These are phyloP conservation scores for Xiphophorus hellerii DNA, from an alignment of 2,113 vertebrate genomes.

Conservation along the genomic window DNA sequence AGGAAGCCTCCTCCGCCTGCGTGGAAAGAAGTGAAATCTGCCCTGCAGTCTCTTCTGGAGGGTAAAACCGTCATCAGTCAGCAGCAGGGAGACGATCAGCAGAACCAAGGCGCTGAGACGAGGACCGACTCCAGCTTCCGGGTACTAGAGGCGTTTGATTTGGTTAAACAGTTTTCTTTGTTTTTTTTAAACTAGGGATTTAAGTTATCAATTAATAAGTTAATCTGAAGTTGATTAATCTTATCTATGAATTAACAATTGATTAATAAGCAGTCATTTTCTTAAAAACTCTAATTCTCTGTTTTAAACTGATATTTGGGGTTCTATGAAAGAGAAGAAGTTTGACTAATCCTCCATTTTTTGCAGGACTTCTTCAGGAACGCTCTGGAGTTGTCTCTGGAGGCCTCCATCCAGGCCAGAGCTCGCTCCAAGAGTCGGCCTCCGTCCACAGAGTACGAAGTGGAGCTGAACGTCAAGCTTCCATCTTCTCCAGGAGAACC, in stretches of 20 bases:
- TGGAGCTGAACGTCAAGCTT: not conserved
- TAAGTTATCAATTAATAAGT: too few relatives aligned
- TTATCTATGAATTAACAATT: too few relatives aligned
- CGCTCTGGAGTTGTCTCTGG: conserved; percentile 27
- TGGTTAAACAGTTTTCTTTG: too few relatives aligned
- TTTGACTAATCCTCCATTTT: not conserved
- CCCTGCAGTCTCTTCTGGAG: not conserved
- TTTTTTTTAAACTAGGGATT: too few relatives aligned
- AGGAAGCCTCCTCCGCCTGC: not conserved
- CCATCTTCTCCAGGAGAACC: not conserved
- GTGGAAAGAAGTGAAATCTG: conserved; percentile 2
- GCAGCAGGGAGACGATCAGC: not conserved
- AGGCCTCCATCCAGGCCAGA: conserved; percentile 13
- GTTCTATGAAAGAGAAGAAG: not conserved
- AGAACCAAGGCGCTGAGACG: rapidly evolving
- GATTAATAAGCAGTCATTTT: too few relatives aligned
- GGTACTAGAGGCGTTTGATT: not conserved
- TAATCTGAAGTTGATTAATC: too few relatives aligned
- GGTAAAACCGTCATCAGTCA: rapidly evolving
- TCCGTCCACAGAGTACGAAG: not conserved
- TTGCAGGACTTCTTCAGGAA: conserved; percentile 36
- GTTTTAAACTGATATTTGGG: too few relatives aligned
- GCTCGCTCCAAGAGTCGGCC: not conserved
- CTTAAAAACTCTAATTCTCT: too few relatives aligned
- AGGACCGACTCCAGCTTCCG: not conserved